Base-by-base conservation (phyloP, 1,140 invertebrate genomes). In the Lordiphosa stackelbergi region DNA sequence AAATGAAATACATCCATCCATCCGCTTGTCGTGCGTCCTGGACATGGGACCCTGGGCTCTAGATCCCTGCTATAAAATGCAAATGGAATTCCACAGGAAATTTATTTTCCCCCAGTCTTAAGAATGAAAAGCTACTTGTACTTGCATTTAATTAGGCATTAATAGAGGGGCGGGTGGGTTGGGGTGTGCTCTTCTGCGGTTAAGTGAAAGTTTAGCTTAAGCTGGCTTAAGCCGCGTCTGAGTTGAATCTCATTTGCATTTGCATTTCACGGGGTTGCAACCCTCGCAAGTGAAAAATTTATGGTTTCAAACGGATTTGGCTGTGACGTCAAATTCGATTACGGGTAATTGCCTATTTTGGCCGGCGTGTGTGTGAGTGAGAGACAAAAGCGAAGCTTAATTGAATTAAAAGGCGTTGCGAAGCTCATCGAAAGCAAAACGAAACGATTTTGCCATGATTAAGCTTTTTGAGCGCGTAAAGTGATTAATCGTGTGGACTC, bases 141-240 rank as follows among this genome's bases (percentile, higher is more conserved):
- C 64, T 68, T 79, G 75, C 77, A 79, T 79, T 79, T 79, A 79
- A 79, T 81, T 79, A 81, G 75, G 73, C 77, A 71, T 79, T 79
- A 79, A 81, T 75, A 70, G 49, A 52, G 43, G 38, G 41, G 16
- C 4, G 11, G 6, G 6, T 6, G 37, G 61, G 43, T 19, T 49
- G 63, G 19, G 54, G 45, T 43, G 52, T 57, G 53, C 59, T 60
- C 53, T 55, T 66, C 65, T 79, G 73, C 60, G 74, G 73, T 78
- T 79, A 69, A 78, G 73, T 78, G 73, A 78, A 78, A 78, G 73
- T 78, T 78, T 42, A 45, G 74, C 65, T 69, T 78, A 73, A 73
- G 69, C 64, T 42, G 53, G 31, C 56, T 72, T 79, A 79, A 78
- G 59, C 74, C 54, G 40, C 53, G 60, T 70, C 72, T 77, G 66